Percentiles rank a stretch among this genome's conserved stretches.
Evolutionary conservation across 1,140 invertebrate species (phyloP).

Genomic region (Brachionus rotundiformis): DNA sequence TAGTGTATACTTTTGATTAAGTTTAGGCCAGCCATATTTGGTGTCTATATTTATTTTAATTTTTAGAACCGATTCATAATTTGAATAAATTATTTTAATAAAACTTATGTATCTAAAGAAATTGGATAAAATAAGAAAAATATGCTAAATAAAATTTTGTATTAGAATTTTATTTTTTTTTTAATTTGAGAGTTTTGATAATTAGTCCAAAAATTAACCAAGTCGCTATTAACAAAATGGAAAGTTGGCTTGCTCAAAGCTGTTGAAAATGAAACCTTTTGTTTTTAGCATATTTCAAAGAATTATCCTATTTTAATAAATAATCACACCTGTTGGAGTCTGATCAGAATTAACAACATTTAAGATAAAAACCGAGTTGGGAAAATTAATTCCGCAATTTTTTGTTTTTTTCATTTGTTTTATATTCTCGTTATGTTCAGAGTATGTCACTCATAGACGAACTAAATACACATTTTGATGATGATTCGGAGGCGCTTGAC

Average conservation of each 20-base stretch:
- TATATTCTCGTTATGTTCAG: not conserved
- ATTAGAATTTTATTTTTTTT: constrained; percentile 30
- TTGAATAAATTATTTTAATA: constrained; percentile 21
- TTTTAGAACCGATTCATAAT: not conserved
- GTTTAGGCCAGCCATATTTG: not conserved
- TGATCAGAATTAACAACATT: constrained; percentile 9
- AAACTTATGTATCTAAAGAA: not conserved
- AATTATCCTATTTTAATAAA: not conserved
- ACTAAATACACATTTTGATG: not conserved
- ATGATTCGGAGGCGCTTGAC: constrained; percentile 26
- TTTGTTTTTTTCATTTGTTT: not conserved
- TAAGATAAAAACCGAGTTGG: not conserved
- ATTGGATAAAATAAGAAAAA: not conserved
- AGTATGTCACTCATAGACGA: not conserved
- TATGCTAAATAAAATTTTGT: constrained; percentile 18
- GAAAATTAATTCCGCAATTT: not conserved
- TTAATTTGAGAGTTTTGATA: constrained; percentile 19
- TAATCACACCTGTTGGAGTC: not conserved
- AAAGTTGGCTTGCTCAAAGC: not conserved
- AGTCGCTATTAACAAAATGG: not conserved
- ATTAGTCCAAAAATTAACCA: constrained; percentile 33
- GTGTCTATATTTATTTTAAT: not conserved
- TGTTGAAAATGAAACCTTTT: not conserved
- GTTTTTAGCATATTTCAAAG: not conserved
- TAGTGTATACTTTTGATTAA: too few species aligned